Evolutionary conservation across 2,113 vertebrate genomes (phyloP), one percentile per base, ranked within the genome.

Genomic region (Xiphophorus hellerii): DNA sequence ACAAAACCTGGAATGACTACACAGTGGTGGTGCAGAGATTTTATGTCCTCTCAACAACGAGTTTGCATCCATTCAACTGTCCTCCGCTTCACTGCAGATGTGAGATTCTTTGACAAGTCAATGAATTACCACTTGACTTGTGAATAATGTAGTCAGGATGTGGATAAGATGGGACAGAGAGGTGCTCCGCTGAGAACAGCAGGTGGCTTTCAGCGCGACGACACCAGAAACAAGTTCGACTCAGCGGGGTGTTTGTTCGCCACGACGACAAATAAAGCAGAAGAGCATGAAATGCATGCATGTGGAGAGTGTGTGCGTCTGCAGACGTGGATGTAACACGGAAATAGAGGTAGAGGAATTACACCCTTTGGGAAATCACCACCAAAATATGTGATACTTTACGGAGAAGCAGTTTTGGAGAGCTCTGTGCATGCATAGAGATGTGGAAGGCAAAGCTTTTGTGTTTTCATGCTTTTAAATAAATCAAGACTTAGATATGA

Each of bases 131-230:
- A 22, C 62, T 78, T 35, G 51, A 39, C 79, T 74, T 44, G 76
- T 90, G 85, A 92, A 90, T 87, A 89, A 93, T 89, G 84, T 81
- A 90, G 75, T 71, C 71, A 61, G 83, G 88, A 88, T 84, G 83
- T 81, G 83, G 68, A 86, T 74, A 73, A 82, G 72, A 69, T 71
- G 39, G 76, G 77, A 67, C 9, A 72, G 84, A 78, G 86, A 78
- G 33, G 66, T 51, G 54, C 89, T 90, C 83, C 88, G 90, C 88
- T 90, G 87, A 88, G 87, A 89, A 81, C 92, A 93, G 91, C 91
- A 92, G 90, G 91, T 87, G 87, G 78, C 83, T 91, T 92, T 93
- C 91, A 92, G 92, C 86, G 88, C 70, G 64, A 58, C 84, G 87
- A 84, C 83, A 83, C 82, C 30, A 74, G 80, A 76, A 92, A 88